phyloP scores from a whole-genome alignment of 2,888 invertebrate species.

The Leistus spinibarbis region DNA sequence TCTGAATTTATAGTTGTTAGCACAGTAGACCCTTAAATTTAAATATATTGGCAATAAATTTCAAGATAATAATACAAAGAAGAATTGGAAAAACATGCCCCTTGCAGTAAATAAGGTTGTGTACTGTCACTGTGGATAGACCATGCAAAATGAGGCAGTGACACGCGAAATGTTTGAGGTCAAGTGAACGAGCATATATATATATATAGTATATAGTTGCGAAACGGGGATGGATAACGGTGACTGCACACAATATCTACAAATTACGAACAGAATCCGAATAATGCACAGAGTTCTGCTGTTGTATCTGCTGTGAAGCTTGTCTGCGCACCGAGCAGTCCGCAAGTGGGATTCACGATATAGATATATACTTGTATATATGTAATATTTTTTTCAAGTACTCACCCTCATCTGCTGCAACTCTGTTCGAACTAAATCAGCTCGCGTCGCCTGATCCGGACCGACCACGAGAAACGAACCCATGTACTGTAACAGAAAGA shows the following conservation, averaged over 20 bases:
- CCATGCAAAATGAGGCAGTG: constrained; percentile 11
- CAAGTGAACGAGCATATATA: constrained; percentile 4
- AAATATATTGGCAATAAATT: too few relatives aligned
- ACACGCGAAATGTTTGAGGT: constrained; percentile 16
- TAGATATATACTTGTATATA: background rate
- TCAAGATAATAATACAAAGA: too few relatives aligned
- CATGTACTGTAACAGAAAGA: constrained; percentile 68
- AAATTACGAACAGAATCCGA: background rate
- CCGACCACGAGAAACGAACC: constrained; percentile 78
- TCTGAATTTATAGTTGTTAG: too few relatives aligned
- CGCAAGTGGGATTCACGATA: background rate
- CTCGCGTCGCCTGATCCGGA: constrained; percentile 68
- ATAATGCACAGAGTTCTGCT: background rate
- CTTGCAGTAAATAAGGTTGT: background rate
- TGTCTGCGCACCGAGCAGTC: background rate
- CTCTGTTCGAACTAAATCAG: constrained; percentile 68
- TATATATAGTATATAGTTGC: background rate
- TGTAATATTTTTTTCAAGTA: constrained; percentile 40
- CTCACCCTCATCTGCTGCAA: constrained; percentile 68
- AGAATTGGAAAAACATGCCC: background rate
- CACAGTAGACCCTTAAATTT: too few relatives aligned
- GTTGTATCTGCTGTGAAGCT: background rate
- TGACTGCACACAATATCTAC: constrained; percentile 8
- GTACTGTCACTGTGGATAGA: background rate
- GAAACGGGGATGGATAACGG: background rate